Base-by-base conservation (phyloP, 1,140 invertebrate species). In the Hormaphis cornu region DNA sequence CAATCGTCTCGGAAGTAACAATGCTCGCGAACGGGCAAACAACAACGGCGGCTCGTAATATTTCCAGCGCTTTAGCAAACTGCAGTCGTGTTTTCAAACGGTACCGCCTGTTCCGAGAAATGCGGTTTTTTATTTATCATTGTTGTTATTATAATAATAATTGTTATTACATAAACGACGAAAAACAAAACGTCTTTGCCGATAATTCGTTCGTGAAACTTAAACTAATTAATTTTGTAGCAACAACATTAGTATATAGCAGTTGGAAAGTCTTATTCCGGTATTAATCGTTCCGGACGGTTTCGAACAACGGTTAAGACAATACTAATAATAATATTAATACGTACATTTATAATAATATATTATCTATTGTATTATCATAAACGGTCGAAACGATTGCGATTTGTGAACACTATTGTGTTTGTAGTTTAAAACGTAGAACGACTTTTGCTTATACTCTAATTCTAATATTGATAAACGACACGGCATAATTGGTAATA, bases 111-210 rank as follows among this genome's bases (percentile, higher is more conserved):
- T n/a, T 12, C 33, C 54, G 20, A 40, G 35, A 37, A 58, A 24
- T 6, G 54, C 6, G 1, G 20, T 24, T 8, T 33, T 35, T 58
- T n/a, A n/a, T n/a, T n/a, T n/a, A n/a, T n/a, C n/a, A n/a, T n/a
- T n/a, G n/a, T 58, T 58, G 54, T 56, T 58, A 24, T 35, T 33
- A 37, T 58, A 58, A 58, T 58, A 37, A 58, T 58, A 40, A n/a
- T 37, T n/a, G 20, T 40, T 20, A 18, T 40, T 9, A 40, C 33
- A 40, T 37, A 33, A 14, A 37, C 7, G n/a, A n/a, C n/a, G n/a
- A n/a, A 40, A 58, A 58, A 58, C 14, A 40, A 58, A 58, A 40
- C 18, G 33, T 58, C 54, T 58, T 14, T 58, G 35, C 33, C 33
- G 24, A 58, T 58, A 40, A 40, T 40, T 58, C 24, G 33, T 24